These are phyloP conservation scores for Cyclopterus lumpus DNA, from an alignment of 2,797 vertebrate species.

Conservation along the genomic window DNA sequence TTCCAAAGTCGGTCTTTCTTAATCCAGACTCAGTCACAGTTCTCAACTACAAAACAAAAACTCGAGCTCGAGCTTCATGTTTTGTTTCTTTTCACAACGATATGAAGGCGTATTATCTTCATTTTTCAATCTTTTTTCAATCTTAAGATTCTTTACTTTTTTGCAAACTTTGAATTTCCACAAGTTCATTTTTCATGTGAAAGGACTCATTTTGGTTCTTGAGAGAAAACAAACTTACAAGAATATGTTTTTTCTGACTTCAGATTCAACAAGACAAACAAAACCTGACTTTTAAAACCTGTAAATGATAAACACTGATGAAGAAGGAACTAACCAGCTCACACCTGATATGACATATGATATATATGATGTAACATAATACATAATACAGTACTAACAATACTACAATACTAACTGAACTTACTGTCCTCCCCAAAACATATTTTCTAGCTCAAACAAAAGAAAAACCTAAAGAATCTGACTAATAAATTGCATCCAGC, in stretches of 20 bases:
- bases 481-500: too few species aligned
- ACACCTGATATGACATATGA: neutral
- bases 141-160: neutral
- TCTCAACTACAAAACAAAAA: neutral
- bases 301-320: neutral
- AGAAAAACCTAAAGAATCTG: too few species aligned
- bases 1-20: slow-evolving; percentile 36
- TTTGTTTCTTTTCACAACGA: neutral
- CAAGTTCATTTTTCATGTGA: too few species aligned
- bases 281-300: neutral
- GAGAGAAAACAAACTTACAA: neutral
- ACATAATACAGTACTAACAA: too few species aligned
- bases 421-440: too few species aligned
- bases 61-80: too few species aligned
- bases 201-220: too few species aligned
- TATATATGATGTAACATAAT: neutral
- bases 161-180: neutral
- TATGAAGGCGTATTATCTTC: too few species aligned
- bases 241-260: too few species aligned
- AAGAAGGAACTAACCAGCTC: neutral
- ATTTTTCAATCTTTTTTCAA: neutral
- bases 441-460: too few species aligned
- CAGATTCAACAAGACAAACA: too few species aligned
- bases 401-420: too few species aligned
- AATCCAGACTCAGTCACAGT: slow-evolving; percentile 25